phyloP scores from a whole-genome alignment of 2,113 vertebrate species.

The Oceanodroma tethys region DNA sequence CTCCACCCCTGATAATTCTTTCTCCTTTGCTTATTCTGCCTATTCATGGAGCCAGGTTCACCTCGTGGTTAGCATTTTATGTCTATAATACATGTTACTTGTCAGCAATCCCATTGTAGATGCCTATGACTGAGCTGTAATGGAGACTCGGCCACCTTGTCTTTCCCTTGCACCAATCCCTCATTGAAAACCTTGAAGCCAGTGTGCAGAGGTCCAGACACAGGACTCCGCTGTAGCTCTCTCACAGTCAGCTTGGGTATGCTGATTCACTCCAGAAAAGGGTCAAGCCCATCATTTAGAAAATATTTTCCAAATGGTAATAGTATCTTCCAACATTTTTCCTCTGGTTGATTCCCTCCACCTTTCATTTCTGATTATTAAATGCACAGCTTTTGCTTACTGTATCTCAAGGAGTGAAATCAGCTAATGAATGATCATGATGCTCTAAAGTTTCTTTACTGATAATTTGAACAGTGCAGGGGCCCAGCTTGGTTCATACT shows the following conservation, averaged over 20 bases:
- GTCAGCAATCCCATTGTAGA: background rate
- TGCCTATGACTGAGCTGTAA: background rate
- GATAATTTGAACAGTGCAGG: background rate
- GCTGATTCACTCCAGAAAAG: background rate
- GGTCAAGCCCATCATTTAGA: background rate
- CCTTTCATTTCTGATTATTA: background rate
- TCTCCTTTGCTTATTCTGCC: slow-evolving; percentile 4
- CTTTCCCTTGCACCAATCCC: background rate
- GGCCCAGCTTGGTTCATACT: background rate
- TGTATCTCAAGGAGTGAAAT: background rate
- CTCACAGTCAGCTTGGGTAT: background rate
- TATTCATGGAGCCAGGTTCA: background rate
- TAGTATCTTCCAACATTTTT: background rate
- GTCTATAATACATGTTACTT: background rate
- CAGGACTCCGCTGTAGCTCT: background rate
- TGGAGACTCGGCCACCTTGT: background rate
- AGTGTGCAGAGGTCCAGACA: background rate
- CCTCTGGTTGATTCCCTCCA: background rate
- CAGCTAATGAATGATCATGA: background rate
- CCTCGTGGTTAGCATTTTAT: background rate
- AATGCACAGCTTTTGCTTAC: background rate
- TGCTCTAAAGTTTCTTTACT: background rate
- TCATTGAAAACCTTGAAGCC: background rate
- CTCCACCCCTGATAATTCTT: slow-evolving; percentile 11
- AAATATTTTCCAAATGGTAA: background rate